phyloP scores from a whole-genome alignment of 1,140 invertebrate genomes.

The Pseudomyrmex cubaensis region DNA sequence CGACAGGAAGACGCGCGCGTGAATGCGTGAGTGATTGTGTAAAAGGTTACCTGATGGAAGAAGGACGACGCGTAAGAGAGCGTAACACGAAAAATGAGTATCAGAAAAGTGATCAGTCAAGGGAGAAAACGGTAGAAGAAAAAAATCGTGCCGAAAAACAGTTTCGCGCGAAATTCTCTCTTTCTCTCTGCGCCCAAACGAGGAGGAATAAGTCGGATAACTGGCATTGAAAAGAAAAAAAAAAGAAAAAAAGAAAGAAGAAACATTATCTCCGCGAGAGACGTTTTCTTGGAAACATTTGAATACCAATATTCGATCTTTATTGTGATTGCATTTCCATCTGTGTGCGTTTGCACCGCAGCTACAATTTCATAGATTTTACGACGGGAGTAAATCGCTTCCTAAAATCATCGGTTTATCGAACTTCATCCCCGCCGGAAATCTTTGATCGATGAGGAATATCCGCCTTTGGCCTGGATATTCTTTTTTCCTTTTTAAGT shows the following conservation, averaged over 20 bases:
- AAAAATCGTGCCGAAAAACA: not conserved
- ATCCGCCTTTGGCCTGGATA: not conserved
- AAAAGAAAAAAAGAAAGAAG: not conserved
- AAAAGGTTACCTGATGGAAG: constrained; percentile 71
- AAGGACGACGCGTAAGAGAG: constrained; percentile 60
- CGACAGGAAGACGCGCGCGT: constrained; percentile 70
- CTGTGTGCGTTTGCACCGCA: constrained; percentile 9
- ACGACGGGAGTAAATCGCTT: constrained; percentile 28
- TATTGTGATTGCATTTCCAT: constrained; percentile 50
- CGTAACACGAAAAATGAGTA: constrained; percentile 28
- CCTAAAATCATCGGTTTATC: constrained; percentile 1
- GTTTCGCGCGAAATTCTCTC: constrained; percentile 26
- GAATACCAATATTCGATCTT: constrained; percentile 83
- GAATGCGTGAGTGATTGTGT: constrained; percentile 79
- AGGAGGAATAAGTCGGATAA: constrained; percentile 24
- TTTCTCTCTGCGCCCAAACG: constrained; percentile 31
- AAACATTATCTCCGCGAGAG: constrained; percentile 6
- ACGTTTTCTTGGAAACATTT: constrained; percentile 80
- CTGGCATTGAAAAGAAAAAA: constrained; percentile 14
- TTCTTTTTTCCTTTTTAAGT: not conserved
- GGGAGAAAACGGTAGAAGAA: not conserved
- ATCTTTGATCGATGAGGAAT: constrained; percentile 10
- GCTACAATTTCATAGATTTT: constrained; percentile 37
- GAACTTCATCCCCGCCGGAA: constrained; percentile 46
- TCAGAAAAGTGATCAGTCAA: constrained; percentile 29